These are phyloP conservation scores for Ammodytes marinus DNA, from an alignment of 2,113 vertebrate species.

Conservation along the genomic window DNA sequence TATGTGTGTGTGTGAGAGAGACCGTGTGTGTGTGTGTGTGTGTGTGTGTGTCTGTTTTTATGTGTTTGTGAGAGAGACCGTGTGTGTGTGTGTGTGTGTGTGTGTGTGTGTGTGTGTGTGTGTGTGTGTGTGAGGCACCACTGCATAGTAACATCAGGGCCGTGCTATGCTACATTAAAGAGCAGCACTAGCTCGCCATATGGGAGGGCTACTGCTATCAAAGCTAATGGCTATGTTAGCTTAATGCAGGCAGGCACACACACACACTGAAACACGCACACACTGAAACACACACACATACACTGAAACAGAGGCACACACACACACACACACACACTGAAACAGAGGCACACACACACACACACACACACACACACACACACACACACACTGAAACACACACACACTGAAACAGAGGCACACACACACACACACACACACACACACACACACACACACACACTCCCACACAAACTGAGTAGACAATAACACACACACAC, in stretches of 20 bases:
- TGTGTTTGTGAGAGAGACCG: conserved; percentile 9
- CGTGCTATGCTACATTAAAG: conserved; percentile 78
- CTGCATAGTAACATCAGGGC: conserved; percentile 75
- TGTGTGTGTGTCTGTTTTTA: too few relatives aligned
- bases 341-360: too few relatives aligned
- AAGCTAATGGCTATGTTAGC: conserved; percentile 79
- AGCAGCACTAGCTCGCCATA: conserved; percentile 70
- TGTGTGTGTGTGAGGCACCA: conserved; percentile 37
- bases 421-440: conserved; percentile 28
- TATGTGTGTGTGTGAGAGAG: conserved; percentile 22
- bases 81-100: too few relatives aligned
- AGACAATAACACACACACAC: conserved; percentile 34
- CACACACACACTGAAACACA: too few relatives aligned
- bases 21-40: neutral
- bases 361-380: conserved; percentile 12
- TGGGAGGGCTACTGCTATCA: conserved; percentile 74
- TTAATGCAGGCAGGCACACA: conserved; percentile 50
- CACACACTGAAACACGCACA: conserved; percentile 29
- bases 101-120: neutral
- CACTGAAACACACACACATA: neutral
- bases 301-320: neutral
- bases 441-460: conserved; percentile 43
- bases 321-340: neutral
- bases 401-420: neutral
- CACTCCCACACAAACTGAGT: conserved; percentile 39